phyloP scores from a whole-genome alignment of 2,888 invertebrate genomes.

The Ormyrus thymus region DNA sequence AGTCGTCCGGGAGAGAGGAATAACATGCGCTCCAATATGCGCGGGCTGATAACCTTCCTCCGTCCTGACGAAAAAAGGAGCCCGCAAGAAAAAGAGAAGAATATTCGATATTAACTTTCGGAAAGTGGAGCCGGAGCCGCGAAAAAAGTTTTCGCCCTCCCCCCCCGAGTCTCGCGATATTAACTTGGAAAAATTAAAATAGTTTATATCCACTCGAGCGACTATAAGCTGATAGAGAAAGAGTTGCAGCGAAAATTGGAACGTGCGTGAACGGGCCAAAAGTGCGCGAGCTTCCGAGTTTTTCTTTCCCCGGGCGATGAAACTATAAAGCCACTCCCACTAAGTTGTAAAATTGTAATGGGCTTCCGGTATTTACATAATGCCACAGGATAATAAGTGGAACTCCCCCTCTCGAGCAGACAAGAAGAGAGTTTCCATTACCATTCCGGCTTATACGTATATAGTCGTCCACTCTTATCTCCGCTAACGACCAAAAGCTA shows the following conservation, averaged over 20 bases:
- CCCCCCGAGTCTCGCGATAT: constrained; percentile 36
- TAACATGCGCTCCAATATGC: neutral
- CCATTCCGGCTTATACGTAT: constrained; percentile 57
- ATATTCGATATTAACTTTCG: constrained; percentile 53
- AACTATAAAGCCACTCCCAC: constrained; percentile 70
- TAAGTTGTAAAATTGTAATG: constrained; percentile 73
- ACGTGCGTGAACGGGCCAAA: constrained; percentile 1
- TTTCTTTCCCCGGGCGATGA: constrained; percentile 62
- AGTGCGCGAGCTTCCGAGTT: neutral
- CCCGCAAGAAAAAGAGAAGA: constrained; percentile 30
- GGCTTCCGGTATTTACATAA: constrained; percentile 73
- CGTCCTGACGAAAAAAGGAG: constrained; percentile 5
- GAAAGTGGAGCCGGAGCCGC: constrained; percentile 27
- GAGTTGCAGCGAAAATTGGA: neutral
- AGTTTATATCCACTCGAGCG: constrained; percentile 53
- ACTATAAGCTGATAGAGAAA: constrained; percentile 3
- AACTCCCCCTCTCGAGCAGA: constrained; percentile 60
- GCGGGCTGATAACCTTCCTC: constrained; percentile 29
- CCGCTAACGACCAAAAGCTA: constrained; percentile 63
- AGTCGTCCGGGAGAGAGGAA: constrained; percentile 18
- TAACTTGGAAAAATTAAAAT: constrained; percentile 48
- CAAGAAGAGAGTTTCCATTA: constrained; percentile 64
- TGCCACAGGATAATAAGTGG: constrained; percentile 71
- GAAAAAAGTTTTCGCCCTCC: constrained; percentile 39
- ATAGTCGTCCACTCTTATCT: constrained; percentile 65